phyloP scores from a whole-genome alignment of 2,888 invertebrate species.

The Stomorhina lunata region DNA sequence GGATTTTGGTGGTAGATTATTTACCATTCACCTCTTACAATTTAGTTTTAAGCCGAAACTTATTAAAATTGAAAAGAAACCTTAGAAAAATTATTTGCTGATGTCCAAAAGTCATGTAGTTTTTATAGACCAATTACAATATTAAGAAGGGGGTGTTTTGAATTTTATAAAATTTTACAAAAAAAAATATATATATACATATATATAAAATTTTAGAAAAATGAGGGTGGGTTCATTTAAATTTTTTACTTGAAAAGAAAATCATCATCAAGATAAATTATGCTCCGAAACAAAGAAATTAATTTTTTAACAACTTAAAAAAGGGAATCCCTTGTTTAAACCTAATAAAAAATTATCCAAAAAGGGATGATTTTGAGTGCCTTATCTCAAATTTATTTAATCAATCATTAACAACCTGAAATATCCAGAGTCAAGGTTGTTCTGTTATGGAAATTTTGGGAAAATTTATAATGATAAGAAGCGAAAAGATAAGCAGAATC shows the following conservation, averaged over 20 bases:
- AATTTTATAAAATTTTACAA: neutral
- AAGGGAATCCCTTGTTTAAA: too few species aligned
- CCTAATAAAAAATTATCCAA: too few species aligned
- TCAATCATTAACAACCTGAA: neutral
- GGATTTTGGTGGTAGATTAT: slow-evolving; percentile 17
- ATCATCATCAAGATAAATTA: too few species aligned
- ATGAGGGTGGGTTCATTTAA: neutral
- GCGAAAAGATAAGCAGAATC: neutral
- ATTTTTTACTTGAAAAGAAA: too few species aligned
- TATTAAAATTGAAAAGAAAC: slow-evolving; percentile 53
- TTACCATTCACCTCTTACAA: neutral
- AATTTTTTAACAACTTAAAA: too few species aligned
- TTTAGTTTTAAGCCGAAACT: slow-evolving; percentile 27
- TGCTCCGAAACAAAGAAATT: neutral
- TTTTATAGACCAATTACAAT: slow-evolving; percentile 19
- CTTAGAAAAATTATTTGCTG: slow-evolving; percentile 22
- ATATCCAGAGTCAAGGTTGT: neutral
- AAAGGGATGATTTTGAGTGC: too few species aligned
- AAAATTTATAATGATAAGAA: neutral
- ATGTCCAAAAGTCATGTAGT: slow-evolving; percentile 2
- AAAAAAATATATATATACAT: neutral
- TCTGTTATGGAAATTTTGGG: neutral
- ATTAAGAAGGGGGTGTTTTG: neutral
- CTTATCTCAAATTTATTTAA: too few species aligned
- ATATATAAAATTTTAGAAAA: too few species aligned